Conservation (phyloP, 92 coral and sea anemone genomes). For the Epizoanthus ramosus region DNA sequence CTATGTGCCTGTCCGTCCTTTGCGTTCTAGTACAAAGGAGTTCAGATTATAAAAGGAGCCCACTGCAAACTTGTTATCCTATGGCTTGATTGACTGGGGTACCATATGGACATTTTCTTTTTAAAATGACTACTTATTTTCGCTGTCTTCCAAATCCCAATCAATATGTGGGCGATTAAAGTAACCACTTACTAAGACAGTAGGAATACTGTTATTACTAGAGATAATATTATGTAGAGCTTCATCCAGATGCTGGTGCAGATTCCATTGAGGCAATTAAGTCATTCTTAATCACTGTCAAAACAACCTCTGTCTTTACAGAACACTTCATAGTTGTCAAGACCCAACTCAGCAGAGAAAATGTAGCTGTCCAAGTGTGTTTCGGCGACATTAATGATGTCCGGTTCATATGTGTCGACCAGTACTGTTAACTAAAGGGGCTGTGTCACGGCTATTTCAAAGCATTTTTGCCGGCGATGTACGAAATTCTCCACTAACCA, state of each 20-base stretch:
- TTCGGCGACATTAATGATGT: constrained; percentile 59
- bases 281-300: constrained; percentile 10
- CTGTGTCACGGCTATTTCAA: too few relatives aligned
- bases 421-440: neutral
- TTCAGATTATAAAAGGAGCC: too few relatives aligned
- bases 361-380: constrained; percentile 48
- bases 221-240: constrained; percentile 35
- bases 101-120: constrained; percentile 36
- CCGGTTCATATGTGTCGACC: constrained; percentile 48
- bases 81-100: constrained; percentile 44
- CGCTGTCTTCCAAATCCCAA: constrained; percentile 44
- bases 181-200: constrained; percentile 45
- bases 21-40: too few relatives aligned
- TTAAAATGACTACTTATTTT: constrained; percentile 39
- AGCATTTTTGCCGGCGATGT: too few relatives aligned
- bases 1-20: too few relatives aligned
- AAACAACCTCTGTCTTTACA: constrained; percentile 37
- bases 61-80: too few relatives aligned
- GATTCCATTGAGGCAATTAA: constrained; percentile 3
- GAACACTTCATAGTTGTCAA: constrained; percentile 24
- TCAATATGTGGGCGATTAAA: constrained; percentile 45
- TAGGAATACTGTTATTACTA: constrained; percentile 23
- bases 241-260: constrained; percentile 28
- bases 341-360: constrained; percentile 41
- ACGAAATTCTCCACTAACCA: too few relatives aligned